phyloP scores from a whole-genome alignment of 2,113 vertebrate genomes.

The Muscicapa adusta region DNA sequence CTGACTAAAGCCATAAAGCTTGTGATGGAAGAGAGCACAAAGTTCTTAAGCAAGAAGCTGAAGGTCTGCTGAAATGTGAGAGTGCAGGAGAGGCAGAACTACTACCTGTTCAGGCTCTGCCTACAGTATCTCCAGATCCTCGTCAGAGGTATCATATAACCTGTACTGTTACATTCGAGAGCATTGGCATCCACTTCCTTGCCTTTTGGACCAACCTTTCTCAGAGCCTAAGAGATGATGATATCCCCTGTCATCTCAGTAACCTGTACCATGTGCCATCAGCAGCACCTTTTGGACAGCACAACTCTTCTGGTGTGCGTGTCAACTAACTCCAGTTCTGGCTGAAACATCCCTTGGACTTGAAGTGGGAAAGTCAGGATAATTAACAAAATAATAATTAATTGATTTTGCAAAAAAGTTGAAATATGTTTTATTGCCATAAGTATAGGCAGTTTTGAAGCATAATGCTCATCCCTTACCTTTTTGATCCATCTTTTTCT shows the following conservation, averaged over 20 bases:
- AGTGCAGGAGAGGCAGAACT: background rate
- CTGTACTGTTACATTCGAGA: background rate
- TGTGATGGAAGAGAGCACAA: background rate
- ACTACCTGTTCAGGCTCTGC: background rate
- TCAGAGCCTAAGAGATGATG: background rate
- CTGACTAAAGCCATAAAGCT: background rate
- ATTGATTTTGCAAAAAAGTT: background rate
- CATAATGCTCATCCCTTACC: background rate
- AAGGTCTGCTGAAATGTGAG: background rate
- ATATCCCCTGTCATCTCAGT: background rate
- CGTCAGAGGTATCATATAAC: background rate
- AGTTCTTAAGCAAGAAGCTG: background rate
- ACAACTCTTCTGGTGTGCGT: accelerated
- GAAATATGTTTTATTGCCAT: background rate
- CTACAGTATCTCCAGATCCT: background rate
- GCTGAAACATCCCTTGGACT: background rate
- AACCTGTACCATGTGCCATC: background rate
- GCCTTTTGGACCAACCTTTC: background rate
- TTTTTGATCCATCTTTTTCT: background rate
- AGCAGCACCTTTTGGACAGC: background rate
- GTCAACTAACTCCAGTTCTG: background rate
- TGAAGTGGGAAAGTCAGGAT: background rate
- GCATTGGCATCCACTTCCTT: background rate
- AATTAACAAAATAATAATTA: background rate
- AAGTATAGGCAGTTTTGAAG: background rate